Conservation (phyloP, 2,113 vertebrate genomes). For the Nanorana parkeri region DNA sequence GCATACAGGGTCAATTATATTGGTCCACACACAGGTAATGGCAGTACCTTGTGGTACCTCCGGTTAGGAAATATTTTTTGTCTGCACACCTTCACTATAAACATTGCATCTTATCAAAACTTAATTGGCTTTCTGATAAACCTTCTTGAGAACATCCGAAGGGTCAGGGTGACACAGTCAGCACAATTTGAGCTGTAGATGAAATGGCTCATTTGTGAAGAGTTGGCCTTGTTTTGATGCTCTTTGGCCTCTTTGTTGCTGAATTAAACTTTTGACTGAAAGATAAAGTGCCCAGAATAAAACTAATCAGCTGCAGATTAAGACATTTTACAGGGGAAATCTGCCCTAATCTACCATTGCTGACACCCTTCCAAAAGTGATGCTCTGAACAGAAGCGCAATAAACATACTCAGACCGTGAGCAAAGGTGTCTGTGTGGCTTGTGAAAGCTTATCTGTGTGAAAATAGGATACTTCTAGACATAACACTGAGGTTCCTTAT, state of each 20-base stretch:
- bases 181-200: not conserved
- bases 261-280: not conserved
- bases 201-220: not conserved
- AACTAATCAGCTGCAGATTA: constrained; percentile 4
- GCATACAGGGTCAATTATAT: too few relatives aligned
- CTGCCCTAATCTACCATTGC: not conserved
- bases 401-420: not conserved
- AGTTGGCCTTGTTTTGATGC: not conserved
- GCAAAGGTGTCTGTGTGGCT: not conserved
- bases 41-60: too few relatives aligned
- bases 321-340: not conserved
- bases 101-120: too few relatives aligned
- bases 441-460: too few relatives aligned
- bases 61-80: too few relatives aligned
- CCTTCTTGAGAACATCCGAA: not conserved
- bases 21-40: too few relatives aligned
- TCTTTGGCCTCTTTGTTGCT: not conserved
- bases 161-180: not conserved
- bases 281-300: not conserved
- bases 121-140: not conserved
- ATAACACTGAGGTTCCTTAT: too few relatives aligned
- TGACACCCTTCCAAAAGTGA: not conserved
- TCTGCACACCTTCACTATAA: too few relatives aligned
- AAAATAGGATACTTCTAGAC: too few relatives aligned
- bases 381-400: not conserved